Base-by-base conservation (phyloP, 2,888 invertebrate genomes). In the Lasioglossum morio region DNA sequence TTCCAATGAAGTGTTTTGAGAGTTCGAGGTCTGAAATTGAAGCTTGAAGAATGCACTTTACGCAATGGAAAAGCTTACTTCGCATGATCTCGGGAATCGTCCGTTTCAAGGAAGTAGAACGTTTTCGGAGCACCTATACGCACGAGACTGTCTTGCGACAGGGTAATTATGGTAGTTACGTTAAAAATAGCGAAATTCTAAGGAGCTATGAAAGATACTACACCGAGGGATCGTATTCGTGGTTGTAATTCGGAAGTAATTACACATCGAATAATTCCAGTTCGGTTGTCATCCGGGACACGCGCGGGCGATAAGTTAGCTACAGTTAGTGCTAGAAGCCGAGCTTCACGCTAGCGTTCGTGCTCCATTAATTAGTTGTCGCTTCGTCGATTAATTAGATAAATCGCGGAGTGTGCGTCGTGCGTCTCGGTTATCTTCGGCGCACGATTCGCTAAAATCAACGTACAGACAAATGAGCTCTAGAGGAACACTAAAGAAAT, bases 291-390 rank as follows among this genome's bases (percentile, higher is more conserved):
- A 40, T 70, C n/a, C 69, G 37, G n/a, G n/a, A 12, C 37, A 70
- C 69, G 12, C 69, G 12, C 19, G 12, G n/a, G 14, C 40, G 69
- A 70, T 40, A 40, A 70, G 69, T 40, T 70, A 70, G n/a, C 23
- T 40, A 70, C 69, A 70, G 69, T 70, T 70, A 14, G 37, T 12
- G 40, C 12, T 40, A 5, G 37, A 40, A n/a, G n/a, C 69, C n/a
- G 10, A 8, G 37, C 69, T 40, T 69, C 69, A 40, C 40, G 69
- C 14, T 40, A 40, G 40, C 40, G 19, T 40, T 40, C 37, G 40
- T 23, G 69, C 40, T 40, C 69, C 69, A 70, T 70, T 40, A 70
- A n/a, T 70, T 70, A 70, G 69, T 40, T 70, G 69, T 40, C 69
- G 37, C 69, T 70, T 70, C 37, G 40, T 40, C 40, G 69, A 70